Evolutionary conservation across 2,888 invertebrate species (phyloP).

Genomic region (Minunthozetes semirufus): DNA sequence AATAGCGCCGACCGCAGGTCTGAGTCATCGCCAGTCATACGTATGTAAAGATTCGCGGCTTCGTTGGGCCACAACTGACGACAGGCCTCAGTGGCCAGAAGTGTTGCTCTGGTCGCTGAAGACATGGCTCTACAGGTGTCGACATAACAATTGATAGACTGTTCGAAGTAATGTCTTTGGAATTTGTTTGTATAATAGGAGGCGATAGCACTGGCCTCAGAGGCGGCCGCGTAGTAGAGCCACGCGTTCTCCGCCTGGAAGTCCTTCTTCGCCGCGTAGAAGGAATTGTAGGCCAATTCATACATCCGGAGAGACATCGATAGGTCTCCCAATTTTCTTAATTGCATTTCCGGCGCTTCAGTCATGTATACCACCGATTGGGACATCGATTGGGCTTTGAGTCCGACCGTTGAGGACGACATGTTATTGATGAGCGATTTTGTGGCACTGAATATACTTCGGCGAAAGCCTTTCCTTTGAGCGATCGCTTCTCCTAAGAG

Average conservation of each 20-base stretch:
- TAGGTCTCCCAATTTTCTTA: constrained; percentile 84
- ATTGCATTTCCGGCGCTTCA: constrained; percentile 74
- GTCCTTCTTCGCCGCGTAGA: constrained; percentile 94
- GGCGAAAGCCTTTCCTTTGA: constrained; percentile 73
- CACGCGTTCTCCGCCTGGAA: constrained; percentile 95
- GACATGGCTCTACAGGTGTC: constrained; percentile 80
- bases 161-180: constrained; percentile 73
- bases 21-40: constrained; percentile 96
- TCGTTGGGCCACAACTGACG: constrained; percentile 69
- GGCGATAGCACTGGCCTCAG: constrained; percentile 47
- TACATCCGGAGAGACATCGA: constrained; percentile 95
- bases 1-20: constrained; percentile 87
- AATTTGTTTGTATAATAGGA: constrained; percentile 47
- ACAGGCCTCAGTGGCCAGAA: constrained; percentile 79
- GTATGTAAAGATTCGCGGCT: constrained; percentile 87
- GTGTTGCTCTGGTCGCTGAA: constrained; percentile 82
- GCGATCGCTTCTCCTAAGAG: constrained; percentile 66
- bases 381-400: constrained; percentile 5
- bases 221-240: constrained; percentile 91
- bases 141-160: constrained; percentile 82
- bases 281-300: constrained; percentile 81
- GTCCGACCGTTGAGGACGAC: constrained; percentile 34
- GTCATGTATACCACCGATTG: constrained; percentile 52
- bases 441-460: constrained; percentile 85
- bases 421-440: constrained; percentile 71